Evolutionary conservation across 2,888 invertebrate genomes (phyloP).

Genomic region (Geophilus truncorum): DNA sequence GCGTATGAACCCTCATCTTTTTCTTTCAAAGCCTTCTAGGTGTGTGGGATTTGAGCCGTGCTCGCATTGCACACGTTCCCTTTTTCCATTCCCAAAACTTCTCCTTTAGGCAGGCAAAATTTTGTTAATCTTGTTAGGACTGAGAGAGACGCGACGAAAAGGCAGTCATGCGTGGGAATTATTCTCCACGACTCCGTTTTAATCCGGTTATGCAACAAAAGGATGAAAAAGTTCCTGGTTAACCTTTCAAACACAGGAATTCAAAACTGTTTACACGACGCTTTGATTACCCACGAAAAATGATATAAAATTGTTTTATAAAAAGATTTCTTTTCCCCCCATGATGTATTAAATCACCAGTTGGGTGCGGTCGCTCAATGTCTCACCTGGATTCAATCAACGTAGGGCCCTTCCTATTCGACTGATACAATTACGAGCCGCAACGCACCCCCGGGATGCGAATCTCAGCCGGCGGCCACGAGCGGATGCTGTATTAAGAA

Average conservation of each 20-base stretch:
- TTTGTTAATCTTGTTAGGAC: conserved; percentile 20
- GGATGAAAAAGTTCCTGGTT: background rate
- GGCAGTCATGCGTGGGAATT: conserved; percentile 9
- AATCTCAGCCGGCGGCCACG: background rate
- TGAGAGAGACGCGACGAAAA: background rate
- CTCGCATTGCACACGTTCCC: background rate
- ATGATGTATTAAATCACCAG: background rate
- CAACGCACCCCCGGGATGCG: background rate
- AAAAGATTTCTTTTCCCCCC: too few relatives aligned
- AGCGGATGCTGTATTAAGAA: background rate
- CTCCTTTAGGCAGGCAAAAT: background rate
- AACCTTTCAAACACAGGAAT: background rate
- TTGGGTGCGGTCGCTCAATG: background rate
- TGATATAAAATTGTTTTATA: too few relatives aligned
- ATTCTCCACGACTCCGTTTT: conserved; percentile 4
- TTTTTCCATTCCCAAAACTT: background rate
- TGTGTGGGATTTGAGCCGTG: background rate
- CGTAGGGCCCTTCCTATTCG: background rate
- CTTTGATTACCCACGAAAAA: too few relatives aligned
- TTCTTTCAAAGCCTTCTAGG: background rate
- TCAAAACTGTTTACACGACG: background rate
- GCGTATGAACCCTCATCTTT: background rate
- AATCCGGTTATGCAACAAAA: conserved; percentile 20
- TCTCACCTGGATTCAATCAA: conserved; percentile 23
- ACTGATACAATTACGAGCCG: conserved; percentile 13